These are phyloP conservation scores for Bombycilla garrulus DNA, from an alignment of 2,113 vertebrate species.

Conservation along the genomic window DNA sequence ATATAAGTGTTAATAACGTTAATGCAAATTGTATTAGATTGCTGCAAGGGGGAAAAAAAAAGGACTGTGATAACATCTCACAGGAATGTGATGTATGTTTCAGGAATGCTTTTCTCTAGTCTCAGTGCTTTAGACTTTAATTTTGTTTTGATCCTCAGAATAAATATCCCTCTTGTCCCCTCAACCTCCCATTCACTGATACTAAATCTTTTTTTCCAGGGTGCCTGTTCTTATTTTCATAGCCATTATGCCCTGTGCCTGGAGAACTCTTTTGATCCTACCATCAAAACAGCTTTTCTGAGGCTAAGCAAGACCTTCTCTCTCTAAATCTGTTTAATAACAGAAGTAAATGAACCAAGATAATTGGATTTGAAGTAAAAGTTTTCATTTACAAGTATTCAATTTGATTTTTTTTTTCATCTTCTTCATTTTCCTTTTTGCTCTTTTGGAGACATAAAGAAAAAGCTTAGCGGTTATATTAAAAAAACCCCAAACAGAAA, in stretches of 20 bases:
- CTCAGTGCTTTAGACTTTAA: background rate
- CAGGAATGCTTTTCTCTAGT: constrained; percentile 3
- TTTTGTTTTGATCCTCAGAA: constrained; percentile 39
- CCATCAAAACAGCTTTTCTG: constrained; percentile 29
- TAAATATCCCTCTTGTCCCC: background rate
- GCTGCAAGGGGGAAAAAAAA: background rate
- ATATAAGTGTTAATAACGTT: background rate
- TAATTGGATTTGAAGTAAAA: constrained; percentile 35
- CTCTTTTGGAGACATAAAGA: background rate
- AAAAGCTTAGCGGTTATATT: background rate
- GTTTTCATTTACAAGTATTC: background rate
- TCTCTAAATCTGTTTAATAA: constrained; percentile 40
- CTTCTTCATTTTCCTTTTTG: background rate
- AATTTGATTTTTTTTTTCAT: background rate
- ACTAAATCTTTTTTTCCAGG: background rate
- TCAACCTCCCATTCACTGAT: background rate
- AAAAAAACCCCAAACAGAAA: background rate
- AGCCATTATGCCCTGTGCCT: background rate
- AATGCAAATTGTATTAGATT: background rate
- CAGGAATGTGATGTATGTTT: constrained; percentile 4
- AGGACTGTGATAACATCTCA: background rate
- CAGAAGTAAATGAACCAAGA: constrained; percentile 13
- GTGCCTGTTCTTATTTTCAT: background rate
- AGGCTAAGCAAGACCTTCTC: background rate
- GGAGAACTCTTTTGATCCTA: constrained; percentile 14